Percentiles rank a stretch among this genome's conserved stretches.
Evolutionary conservation across 1,140 invertebrate genomes (phyloP).

Genomic region (Drosophila willistoni): DNA sequence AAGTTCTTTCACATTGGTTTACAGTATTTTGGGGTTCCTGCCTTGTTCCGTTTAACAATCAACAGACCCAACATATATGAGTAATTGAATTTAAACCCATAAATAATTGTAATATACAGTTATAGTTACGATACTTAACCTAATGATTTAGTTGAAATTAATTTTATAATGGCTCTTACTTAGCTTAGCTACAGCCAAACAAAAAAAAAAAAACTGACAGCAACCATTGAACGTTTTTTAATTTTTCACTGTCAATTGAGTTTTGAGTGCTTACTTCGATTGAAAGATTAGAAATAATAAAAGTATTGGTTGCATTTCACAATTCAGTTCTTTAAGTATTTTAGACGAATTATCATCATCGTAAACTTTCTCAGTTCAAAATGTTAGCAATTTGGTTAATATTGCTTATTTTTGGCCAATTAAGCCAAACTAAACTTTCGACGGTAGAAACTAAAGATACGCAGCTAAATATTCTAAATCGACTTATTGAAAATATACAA

Average conservation of each 20-base stretch:
- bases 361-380: not conserved
- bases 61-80: too few species aligned
- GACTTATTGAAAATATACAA: constrained; percentile 6
- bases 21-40: too few species aligned
- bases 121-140: too few species aligned
- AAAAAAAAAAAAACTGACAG: not conserved
- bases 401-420: not conserved
- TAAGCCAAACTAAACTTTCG: not conserved
- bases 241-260: not conserved
- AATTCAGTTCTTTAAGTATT: not conserved
- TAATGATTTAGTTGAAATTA: not conserved
- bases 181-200: not conserved
- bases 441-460: not conserved
- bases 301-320: not conserved
- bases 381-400: not conserved
- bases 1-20: too few species aligned
- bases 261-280: not conserved
- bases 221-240: not conserved
- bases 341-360: not conserved
- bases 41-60: too few species aligned
- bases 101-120: too few species aligned
- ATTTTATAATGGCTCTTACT: too few species aligned
- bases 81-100: too few species aligned
- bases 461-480: not conserved
- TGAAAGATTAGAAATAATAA: not conserved